Conservation (phyloP, 2,888 invertebrate species). For the Perizoma affinitatum region DNA sequence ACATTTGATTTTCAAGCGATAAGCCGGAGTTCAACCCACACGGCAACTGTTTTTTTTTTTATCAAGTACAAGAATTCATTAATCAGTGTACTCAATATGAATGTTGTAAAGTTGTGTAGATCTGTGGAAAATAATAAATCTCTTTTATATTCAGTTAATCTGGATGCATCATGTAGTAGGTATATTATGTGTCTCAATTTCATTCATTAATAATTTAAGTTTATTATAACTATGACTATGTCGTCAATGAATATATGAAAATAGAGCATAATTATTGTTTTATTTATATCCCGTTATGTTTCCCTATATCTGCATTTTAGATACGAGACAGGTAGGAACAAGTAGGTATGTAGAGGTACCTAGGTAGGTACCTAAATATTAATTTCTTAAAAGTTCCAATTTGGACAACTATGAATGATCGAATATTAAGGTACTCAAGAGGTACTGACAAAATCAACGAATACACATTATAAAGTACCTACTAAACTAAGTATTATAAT, state of each 20-base stretch:
- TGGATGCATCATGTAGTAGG: slow-evolving; percentile 59
- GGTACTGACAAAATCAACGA: no score
- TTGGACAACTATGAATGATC: no score
- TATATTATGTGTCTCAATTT: slow-evolving; percentile 65
- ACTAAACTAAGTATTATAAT: no score
- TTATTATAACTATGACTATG: slow-evolving; percentile 83
- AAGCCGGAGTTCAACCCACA: slow-evolving; percentile 2
- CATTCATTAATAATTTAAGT: slow-evolving; percentile 74
- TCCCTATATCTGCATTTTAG: no score
- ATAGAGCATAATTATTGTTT: slow-evolving; percentile 75
- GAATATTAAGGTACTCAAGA: no score
- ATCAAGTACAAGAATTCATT: slow-evolving; percentile 52
- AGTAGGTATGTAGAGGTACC: no score
- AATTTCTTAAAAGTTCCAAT: no score
- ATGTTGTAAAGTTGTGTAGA: slow-evolving; percentile 56
- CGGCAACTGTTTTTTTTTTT: slow-evolving; percentile 40
- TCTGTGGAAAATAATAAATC: slow-evolving; percentile 46
- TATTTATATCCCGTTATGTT: slow-evolving; percentile 49
- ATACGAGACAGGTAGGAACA: no score
- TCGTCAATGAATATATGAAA: slow-evolving; percentile 85
- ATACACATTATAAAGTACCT: no score
- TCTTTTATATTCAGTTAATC: slow-evolving; percentile 60
- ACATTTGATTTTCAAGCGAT: not conserved
- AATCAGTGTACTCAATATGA: slow-evolving; percentile 47
- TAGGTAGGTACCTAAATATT: no score